Base-by-base conservation (phyloP, 92 coral and sea anemone species). In the Galaxea fascicularis region DNA sequence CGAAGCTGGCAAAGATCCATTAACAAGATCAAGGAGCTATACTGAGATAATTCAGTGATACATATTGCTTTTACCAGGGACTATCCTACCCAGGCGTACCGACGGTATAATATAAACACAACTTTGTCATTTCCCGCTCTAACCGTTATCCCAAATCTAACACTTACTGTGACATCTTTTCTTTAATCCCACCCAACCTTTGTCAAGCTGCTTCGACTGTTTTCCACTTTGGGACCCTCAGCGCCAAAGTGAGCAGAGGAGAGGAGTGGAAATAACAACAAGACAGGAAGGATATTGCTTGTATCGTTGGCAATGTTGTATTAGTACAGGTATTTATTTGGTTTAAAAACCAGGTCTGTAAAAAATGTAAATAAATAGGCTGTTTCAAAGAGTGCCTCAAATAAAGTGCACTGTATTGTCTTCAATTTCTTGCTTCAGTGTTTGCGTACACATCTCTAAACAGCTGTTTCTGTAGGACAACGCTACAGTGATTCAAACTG, bases 1-100 rank as follows among this genome's bases (percentile, higher is more conserved):
- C 85, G 81, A 52, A 96, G 94, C 63, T 96, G 98, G 98, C 64
- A 94, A 75, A 63, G 94, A 74, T 96, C 98, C 6, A 90, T 94
- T 41, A 84, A 80, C 51, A 92, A 93, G 78, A 96, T 96, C 47
- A 93, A 96, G 80, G 93, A 96, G 71, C 89, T 96, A 59, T 94
- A 96, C 53, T 96, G 71, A 94, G 28, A 79, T 15, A 14, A 13
- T 10, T 22, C 1, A 4, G 30, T 20, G 29, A 41, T 13, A 11
- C 15, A 21, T 12, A 10, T 4, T 28, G 9, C 18, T 24, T 10
- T 45, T 63, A 14, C 13, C 13, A 3, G 56, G 7, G 56, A 49
- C 10, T 10, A 11, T 49, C 7, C 3, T 49, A 0, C 56, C 14
- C 17, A 49, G 56, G 56, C 56, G 17, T 49, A 11, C 56, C 0